phyloP scores from a whole-genome alignment of 2,113 vertebrate genomes.

The Cryptotis parvus region DNA sequence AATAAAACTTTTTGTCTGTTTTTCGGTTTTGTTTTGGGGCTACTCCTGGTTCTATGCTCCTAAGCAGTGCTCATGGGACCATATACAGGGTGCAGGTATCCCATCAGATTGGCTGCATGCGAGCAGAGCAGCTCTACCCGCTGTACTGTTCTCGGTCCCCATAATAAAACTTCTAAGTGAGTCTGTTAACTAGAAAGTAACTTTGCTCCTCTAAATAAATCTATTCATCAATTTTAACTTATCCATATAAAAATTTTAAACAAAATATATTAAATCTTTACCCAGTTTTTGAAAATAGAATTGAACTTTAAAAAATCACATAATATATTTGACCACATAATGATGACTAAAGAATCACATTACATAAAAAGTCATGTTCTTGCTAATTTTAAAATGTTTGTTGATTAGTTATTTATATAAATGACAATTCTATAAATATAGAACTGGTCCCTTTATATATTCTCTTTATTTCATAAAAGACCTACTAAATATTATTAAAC shows the following conservation, averaged over 20 bases:
- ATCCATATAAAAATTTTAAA: not conserved
- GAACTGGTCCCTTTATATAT: not conserved
- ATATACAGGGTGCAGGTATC: too few relatives aligned
- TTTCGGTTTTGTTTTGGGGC: too few relatives aligned
- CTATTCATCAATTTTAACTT: conserved; percentile 22
- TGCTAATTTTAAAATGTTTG: conserved; percentile 20
- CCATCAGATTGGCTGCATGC: too few relatives aligned
- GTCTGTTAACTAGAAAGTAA: conserved; percentile 10
- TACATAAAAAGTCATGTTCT: conserved; percentile 19
- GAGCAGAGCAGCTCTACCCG: too few relatives aligned
- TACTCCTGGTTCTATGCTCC: too few relatives aligned
- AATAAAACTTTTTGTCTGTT: too few relatives aligned
- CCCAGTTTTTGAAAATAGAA: not conserved
- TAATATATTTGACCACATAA: not conserved
- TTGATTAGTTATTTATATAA: conserved; percentile 21
- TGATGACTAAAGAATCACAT: not conserved
- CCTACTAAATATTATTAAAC: not conserved
- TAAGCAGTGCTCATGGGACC: too few relatives aligned
- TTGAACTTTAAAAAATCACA: not conserved
- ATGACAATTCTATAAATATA: not conserved
- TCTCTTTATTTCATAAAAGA: not conserved
- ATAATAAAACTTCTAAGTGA: conserved; percentile 30
- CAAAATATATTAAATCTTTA: not conserved
- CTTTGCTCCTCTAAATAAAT: conserved; percentile 31
- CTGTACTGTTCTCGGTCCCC: too few relatives aligned